Percentiles rank a stretch among this genome's conserved stretches.
These are phyloP conservation scores for Meiosimyza platycephala DNA, from an alignment of 2,888 invertebrate species.

Conservation along the genomic window DNA sequence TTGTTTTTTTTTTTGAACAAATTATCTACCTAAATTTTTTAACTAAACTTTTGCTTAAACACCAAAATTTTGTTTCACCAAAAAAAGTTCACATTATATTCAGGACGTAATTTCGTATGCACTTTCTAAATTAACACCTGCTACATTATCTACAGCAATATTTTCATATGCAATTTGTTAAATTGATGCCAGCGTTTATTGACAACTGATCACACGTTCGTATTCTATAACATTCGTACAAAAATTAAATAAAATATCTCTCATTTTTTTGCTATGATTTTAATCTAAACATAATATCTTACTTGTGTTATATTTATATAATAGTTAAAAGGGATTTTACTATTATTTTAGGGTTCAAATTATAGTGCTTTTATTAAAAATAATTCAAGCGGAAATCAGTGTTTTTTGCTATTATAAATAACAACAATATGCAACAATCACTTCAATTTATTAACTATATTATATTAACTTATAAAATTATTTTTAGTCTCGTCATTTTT, in stretches of 20 bases:
- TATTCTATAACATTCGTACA: neutral
- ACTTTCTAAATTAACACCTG: conserved; percentile 30
- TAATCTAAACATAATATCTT: neutral
- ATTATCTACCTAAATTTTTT: no score
- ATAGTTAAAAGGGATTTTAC: neutral
- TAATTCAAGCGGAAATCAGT: neutral
- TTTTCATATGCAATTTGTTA: neutral
- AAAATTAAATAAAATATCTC: neutral
- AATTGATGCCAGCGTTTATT: neutral
- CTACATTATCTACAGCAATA: neutral
- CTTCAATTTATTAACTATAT: no score
- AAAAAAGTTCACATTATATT: no score
- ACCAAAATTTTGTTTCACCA: no score
- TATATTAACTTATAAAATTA: no score
- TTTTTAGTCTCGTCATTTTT: no score
- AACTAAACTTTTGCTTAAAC: no score
- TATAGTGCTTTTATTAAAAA: neutral
- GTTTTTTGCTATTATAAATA: no score
- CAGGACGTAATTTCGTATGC: no score
- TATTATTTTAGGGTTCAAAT: neutral
- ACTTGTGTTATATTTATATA: neutral
- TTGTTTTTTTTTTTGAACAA: no score
- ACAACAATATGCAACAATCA: no score
- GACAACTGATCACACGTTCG: neutral
- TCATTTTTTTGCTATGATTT: neutral